These are phyloP conservation scores for Toxotes lorentzi DNA, from an alignment of 2,797 vertebrate genomes.

Conservation along the genomic window DNA sequence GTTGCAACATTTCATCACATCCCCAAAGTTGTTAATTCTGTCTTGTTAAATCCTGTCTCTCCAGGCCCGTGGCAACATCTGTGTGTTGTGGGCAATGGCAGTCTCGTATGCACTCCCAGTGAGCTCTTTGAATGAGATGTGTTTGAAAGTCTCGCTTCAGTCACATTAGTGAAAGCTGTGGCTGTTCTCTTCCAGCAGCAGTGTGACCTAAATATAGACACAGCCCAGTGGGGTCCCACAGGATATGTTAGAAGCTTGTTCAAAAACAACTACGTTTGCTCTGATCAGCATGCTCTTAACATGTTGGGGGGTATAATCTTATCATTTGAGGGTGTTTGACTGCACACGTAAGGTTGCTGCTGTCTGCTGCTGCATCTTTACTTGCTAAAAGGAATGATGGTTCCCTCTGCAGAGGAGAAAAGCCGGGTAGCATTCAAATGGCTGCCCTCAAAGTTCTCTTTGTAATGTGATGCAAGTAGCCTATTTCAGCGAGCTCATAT, in stretches of 20 bases:
- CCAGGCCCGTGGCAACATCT: not conserved
- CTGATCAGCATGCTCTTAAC: conserved; percentile 47
- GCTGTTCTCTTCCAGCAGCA: conserved; percentile 37
- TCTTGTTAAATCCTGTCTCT: conserved; percentile 32
- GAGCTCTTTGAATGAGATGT: conserved; percentile 48
- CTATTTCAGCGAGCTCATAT: conserved; percentile 19
- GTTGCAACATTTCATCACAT: conserved; percentile 16
- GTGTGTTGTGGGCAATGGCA: conserved; percentile 28
- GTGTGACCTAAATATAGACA: conserved; percentile 68
- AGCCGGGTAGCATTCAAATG: conserved; percentile 14
- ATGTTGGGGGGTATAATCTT: conserved; percentile 16
- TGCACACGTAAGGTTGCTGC: not conserved
- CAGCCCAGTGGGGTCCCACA: conserved; percentile 32
- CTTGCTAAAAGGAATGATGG: not conserved
- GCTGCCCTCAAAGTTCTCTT: conserved; percentile 22
- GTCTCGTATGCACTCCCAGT: conserved; percentile 2
- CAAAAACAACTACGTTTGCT: conserved; percentile 46
- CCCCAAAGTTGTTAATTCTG: conserved; percentile 36
- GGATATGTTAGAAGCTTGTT: conserved; percentile 36
- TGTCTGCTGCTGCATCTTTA: conserved; percentile 6
- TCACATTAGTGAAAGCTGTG: conserved; percentile 38
- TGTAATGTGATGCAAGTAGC: conserved; percentile 22
- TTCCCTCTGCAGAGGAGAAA: conserved; percentile 9
- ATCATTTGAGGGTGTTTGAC: conserved; percentile 9
- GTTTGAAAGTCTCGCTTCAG: conserved; percentile 48